phyloP scores from a whole-genome alignment of 1,140 invertebrate species.

The Melipona quadrifasciata region DNA sequence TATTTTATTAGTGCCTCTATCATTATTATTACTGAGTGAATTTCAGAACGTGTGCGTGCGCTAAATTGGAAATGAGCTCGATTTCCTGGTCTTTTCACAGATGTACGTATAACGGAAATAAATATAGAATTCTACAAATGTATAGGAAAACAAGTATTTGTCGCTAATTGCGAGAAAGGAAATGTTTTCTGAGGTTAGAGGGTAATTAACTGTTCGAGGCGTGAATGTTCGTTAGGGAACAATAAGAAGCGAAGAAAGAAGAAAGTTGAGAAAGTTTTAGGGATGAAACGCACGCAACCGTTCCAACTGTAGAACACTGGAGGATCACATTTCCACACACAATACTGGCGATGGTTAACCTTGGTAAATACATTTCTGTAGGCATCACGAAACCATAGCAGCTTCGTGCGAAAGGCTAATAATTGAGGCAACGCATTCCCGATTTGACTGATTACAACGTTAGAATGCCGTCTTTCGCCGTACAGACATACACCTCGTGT shows the following conservation, averaged over 20 bases:
- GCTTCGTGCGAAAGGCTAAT: slow-evolving; percentile 62
- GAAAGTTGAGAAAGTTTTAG: slow-evolving; percentile 27
- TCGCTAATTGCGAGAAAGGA: not conserved
- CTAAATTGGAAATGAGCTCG: not conserved
- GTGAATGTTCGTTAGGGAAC: not conserved
- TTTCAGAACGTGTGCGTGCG: not conserved
- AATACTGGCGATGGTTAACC: slow-evolving; percentile 67
- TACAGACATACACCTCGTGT: not conserved
- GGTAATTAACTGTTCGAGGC: not conserved
- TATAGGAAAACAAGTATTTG: not conserved
- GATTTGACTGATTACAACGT: slow-evolving; percentile 3
- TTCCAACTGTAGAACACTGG: slow-evolving; percentile 55
- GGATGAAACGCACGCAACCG: slow-evolving; percentile 70
- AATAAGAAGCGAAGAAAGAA: slow-evolving; percentile 14
- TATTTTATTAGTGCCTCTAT: slow-evolving; percentile 48
- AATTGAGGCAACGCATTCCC: slow-evolving; percentile 39
- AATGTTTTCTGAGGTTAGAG: not conserved
- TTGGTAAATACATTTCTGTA: slow-evolving; percentile 67
- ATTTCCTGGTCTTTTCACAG: not conserved
- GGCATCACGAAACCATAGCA: slow-evolving; percentile 47
- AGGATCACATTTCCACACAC: slow-evolving; percentile 59
- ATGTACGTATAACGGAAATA: too few species aligned
- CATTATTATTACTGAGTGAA: slow-evolving; percentile 9
- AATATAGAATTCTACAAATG: not conserved
- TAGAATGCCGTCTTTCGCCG: not conserved